These are phyloP conservation scores for Teleogryllus oceanicus DNA, from an alignment of 2,888 invertebrate species.

Conservation along the genomic window DNA sequence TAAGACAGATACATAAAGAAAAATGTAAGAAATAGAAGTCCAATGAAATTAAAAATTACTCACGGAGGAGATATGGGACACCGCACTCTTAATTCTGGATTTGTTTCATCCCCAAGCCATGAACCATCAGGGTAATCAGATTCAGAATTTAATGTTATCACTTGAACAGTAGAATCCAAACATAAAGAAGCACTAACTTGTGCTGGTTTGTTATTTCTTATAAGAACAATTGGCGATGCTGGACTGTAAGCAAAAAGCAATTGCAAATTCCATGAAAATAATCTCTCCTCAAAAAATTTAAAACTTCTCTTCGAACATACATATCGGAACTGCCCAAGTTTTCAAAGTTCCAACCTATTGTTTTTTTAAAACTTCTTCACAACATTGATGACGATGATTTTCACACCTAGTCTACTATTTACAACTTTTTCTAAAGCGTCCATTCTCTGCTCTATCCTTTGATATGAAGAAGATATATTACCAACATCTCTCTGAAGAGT, in stretches of 20 bases:
- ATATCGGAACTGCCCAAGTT: not conserved
- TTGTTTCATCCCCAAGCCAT: slow-evolving; percentile 52
- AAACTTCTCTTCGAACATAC: not conserved
- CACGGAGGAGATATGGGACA: slow-evolving; percentile 50
- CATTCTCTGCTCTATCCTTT: slow-evolving; percentile 9
- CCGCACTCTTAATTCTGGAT: slow-evolving; percentile 50
- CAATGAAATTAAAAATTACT: slow-evolving; percentile 35
- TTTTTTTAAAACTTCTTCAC: slow-evolving; percentile 36
- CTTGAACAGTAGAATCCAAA: slow-evolving; percentile 39
- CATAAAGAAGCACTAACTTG: slow-evolving; percentile 38
- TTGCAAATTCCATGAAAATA: not conserved
- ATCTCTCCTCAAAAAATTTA: not conserved
- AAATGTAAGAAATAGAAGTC: not conserved
- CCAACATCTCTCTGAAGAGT: not conserved
- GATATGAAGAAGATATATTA: not conserved
- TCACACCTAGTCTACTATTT: slow-evolving; percentile 30
- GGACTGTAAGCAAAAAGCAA: not conserved
- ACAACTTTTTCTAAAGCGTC: slow-evolving; percentile 25
- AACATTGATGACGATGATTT: slow-evolving; percentile 35
- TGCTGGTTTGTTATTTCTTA: slow-evolving; percentile 34
- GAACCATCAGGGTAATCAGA: slow-evolving; percentile 51
- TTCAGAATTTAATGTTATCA: slow-evolving; percentile 44
- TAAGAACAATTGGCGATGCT: slow-evolving; percentile 31
- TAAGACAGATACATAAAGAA: not conserved
- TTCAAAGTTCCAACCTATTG: slow-evolving; percentile 27